These are phyloP conservation scores for Perca fluviatilis DNA, from an alignment of 2,113 vertebrate genomes.

Conservation along the genomic window DNA sequence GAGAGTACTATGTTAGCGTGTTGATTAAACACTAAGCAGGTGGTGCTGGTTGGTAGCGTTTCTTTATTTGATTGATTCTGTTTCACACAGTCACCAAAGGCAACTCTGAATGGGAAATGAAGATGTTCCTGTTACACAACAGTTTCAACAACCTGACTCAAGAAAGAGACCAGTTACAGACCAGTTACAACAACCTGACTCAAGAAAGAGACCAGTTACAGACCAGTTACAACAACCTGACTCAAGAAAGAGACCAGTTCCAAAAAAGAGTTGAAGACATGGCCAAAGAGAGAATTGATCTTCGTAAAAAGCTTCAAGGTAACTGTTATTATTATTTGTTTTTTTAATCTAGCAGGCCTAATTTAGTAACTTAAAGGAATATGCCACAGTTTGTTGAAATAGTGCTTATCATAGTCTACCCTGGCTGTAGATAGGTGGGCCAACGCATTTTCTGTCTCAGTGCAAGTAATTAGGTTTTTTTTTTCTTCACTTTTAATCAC, in stretches of 20 bases:
- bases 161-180: not conserved
- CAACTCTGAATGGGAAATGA: conserved; percentile 7
- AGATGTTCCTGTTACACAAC: not conserved
- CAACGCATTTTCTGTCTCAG: too few species aligned
- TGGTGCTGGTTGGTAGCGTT: not conserved
- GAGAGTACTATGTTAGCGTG: conserved; percentile 5
- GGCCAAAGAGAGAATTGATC: not conserved
- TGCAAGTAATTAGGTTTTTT: too few species aligned
- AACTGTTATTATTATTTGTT: not conserved
- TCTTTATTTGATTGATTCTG: not conserved
- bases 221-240: not conserved
- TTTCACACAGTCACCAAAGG: conserved; percentile 9
- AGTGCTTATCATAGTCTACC: too few species aligned
- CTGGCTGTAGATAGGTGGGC: too few species aligned
- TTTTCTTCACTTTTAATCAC: too few species aligned
- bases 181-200: not conserved
- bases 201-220: not conserved
- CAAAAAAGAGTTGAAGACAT: not conserved
- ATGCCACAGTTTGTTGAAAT: too few species aligned
- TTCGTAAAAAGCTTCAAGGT: not conserved
- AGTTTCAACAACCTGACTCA: too few species aligned
- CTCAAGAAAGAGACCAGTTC: not conserved
- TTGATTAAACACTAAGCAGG: not conserved
- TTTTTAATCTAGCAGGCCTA: not conserved
- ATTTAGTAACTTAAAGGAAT: too few species aligned